Percentiles rank a stretch among this genome's conserved stretches.
Evolutionary conservation across 2,113 vertebrate species (phyloP).

Genomic region (Microtus pennsylvanicus): DNA sequence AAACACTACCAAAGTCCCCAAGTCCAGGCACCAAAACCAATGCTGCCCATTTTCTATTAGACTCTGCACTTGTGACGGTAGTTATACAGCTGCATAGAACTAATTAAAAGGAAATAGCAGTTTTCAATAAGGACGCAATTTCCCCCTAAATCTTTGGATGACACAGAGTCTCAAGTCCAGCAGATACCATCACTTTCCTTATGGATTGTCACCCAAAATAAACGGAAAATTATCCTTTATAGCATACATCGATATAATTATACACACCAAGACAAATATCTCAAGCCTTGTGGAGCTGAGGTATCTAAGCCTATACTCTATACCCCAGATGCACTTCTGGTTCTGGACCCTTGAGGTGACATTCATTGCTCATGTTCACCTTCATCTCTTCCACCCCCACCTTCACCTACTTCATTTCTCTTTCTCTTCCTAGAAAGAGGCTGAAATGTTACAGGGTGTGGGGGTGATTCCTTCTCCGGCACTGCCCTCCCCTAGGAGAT

Average conservation of each 20-base stretch:
- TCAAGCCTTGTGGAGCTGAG: background rate
- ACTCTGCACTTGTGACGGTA: background rate
- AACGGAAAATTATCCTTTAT: background rate
- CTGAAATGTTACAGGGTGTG: background rate
- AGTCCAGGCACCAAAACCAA: background rate
- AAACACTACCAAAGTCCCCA: background rate
- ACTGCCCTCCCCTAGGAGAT: background rate
- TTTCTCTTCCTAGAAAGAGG: background rate
- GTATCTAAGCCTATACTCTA: background rate
- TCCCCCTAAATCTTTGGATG: background rate
- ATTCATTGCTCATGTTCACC: too few relatives aligned
- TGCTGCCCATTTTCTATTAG: background rate
- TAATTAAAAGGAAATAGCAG: constrained; percentile 38
- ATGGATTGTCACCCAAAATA: background rate
- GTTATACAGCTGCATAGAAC: background rate
- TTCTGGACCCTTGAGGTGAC: background rate
- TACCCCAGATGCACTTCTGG: background rate
- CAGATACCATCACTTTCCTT: background rate
- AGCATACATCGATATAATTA: background rate
- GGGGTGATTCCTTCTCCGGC: too few relatives aligned
- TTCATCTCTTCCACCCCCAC: too few relatives aligned
- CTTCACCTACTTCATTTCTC: background rate
- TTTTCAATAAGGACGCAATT: constrained; percentile 27
- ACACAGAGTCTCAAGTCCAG: background rate
- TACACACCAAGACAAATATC: background rate